Conservation (phyloP, 2,113 vertebrate species). For the Triplophysa rosa region DNA sequence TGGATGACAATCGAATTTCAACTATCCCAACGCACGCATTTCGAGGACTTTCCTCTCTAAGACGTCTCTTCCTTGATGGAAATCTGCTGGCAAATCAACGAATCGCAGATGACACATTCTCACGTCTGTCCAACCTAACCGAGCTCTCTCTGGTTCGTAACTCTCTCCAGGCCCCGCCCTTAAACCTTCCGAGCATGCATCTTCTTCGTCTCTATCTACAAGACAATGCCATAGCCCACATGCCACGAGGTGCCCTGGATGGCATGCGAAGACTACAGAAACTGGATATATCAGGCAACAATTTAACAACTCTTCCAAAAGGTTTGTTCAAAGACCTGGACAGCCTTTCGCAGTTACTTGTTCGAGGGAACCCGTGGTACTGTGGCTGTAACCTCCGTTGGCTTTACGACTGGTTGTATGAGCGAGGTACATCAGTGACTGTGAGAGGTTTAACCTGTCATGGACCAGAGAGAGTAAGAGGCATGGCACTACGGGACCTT, state of each 20-base stretch:
- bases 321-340: conserved; percentile 88
- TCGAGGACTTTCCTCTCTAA: conserved; percentile 81
- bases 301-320: conserved; percentile 86
- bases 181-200: conserved; percentile 82
- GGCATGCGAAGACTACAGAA: conserved; percentile 83
- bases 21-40: conserved; percentile 92
- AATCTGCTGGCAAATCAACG: conserved; percentile 93
- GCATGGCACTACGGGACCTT: conserved; percentile 84
- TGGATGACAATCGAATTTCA: conserved; percentile 94
- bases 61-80: conserved; percentile 89
- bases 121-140: conserved; percentile 86
- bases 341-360: conserved; percentile 82
- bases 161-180: conserved; percentile 84
- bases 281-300: conserved; percentile 92
- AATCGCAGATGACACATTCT: conserved; percentile 94
- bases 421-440: conserved; percentile 79
- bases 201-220: conserved; percentile 89
- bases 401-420: conserved; percentile 88
- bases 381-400: conserved; percentile 91
- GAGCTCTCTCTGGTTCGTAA: conserved; percentile 94
- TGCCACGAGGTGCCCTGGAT: conserved; percentile 82
- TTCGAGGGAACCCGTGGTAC: conserved; percentile 92
- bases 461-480: conserved; percentile 83
- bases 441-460: conserved; percentile 90
- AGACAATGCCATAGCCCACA: conserved; percentile 91